These are phyloP conservation scores for Syndactyla subalaris DNA, from an alignment of 2,797 vertebrate species.

Conservation along the genomic window DNA sequence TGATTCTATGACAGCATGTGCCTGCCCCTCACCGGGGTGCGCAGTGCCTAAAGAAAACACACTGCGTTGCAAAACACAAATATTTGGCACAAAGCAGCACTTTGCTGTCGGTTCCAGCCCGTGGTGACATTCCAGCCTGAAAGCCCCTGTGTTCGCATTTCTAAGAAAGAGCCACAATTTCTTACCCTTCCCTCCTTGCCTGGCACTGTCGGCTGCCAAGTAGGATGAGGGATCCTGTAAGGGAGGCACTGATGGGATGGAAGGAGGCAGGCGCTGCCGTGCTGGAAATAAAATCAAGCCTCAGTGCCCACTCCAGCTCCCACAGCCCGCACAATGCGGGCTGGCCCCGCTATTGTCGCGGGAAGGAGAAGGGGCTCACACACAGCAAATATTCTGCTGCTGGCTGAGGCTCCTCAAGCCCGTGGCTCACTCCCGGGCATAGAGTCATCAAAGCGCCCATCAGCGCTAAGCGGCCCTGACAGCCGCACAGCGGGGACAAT, in stretches of 20 bases:
- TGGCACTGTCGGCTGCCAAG: not conserved
- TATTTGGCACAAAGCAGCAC: not conserved
- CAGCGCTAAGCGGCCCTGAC: not conserved
- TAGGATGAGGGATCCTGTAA: not conserved
- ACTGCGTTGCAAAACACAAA: not conserved
- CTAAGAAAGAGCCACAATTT: not conserved
- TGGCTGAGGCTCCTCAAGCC: not conserved
- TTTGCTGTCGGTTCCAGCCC: not conserved
- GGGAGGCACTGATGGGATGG: not conserved
- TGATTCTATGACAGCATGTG: not conserved
- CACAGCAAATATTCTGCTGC: not conserved
- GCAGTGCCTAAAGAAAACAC: not conserved
- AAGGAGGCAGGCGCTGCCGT: rapidly evolving
- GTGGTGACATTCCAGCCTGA: not conserved
- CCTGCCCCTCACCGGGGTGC: not conserved
- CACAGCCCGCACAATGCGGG: not conserved
- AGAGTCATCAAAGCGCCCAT: constrained; percentile 16
- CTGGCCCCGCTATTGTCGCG: not conserved
- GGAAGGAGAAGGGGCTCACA: not conserved
- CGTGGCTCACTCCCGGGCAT: not conserved
- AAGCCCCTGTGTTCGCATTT: not conserved
- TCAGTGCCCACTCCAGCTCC: not conserved
- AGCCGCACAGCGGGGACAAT: not conserved
- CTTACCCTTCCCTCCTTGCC: not conserved
- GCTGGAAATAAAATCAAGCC: not conserved